Evolutionary conservation across 2,113 vertebrate genomes (phyloP), one percentile per base, ranked within the genome.

Genomic region (Hemibates koningsi): DNA sequence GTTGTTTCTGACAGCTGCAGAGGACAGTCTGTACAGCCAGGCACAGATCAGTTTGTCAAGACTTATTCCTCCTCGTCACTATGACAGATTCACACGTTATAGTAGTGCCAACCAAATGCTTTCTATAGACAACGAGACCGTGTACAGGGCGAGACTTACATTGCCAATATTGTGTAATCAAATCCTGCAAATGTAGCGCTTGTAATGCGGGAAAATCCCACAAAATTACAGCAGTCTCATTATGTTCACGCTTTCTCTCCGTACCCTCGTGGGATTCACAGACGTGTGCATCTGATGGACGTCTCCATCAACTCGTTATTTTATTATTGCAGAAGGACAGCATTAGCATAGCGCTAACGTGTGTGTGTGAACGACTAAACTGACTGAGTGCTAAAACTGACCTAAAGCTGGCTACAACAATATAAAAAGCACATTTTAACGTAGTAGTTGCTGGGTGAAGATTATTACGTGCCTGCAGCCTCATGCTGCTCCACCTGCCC

Each of bases 1-100:
- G 92, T 80, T 94, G 90, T 91, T 87, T 87, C 54, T 84, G 89
- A 95, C 94, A 95, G 93, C 94, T 95, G 93, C 90, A 82, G 57
- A 78, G 83, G 71, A 81, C 79, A 87, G 78, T 57, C 17, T 89
- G 82, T 85, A 1, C 85, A 88, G 88, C 83, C 85, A 88, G 86
- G 59, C 84, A 86, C 81, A 76, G 76, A 48, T 68, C 71, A 38
- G 82, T 86, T 82, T 73, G 59, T 89, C 90, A 81, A 45, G 48
- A 84, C 54, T 48, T 29, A 29, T 29, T 32, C 54, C 83, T 90
- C 27, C 19, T 52, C 6, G 5, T 78, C 83, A 82, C 36, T 4
- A 5, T 57, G 19, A 24, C 41, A 34, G n/a, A 21, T 86, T 71
- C 45, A 14, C 36, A 82, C 16, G 34, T 5, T 34, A 3, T 9